phyloP scores from a whole-genome alignment of 2,797 vertebrate genomes.

The Scarus forsteni region DNA sequence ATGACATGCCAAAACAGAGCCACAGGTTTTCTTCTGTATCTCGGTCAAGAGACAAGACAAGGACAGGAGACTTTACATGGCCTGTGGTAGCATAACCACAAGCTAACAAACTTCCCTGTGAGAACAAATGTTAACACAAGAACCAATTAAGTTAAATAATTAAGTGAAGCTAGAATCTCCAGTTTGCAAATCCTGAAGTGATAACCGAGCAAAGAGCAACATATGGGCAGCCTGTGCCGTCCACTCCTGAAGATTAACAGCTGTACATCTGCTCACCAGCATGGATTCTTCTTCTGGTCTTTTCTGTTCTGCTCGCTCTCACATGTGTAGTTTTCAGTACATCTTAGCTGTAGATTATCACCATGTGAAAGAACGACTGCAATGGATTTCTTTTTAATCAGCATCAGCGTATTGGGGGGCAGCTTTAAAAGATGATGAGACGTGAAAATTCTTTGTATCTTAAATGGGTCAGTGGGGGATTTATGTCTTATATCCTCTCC shows the following conservation, averaged over 20 bases:
- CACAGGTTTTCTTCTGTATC: too few species aligned
- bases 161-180: slow-evolving; percentile 1
- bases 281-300: not conserved
- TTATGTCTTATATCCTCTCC: slow-evolving; percentile 44
- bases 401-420: slow-evolving; percentile 1
- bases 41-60: too few species aligned
- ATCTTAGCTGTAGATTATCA: not conserved
- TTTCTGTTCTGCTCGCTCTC: not conserved
- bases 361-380: not conserved
- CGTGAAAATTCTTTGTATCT: slow-evolving; percentile 48
- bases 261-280: slow-evolving; percentile 25
- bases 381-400: slow-evolving; percentile 36
- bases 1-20: too few species aligned
- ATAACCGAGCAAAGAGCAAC: slow-evolving; percentile 1
- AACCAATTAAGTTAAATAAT: not conserved
- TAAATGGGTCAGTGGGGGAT: slow-evolving; percentile 61
- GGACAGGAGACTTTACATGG: too few species aligned
- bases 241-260: slow-evolving; percentile 26
- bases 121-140: not conserved
- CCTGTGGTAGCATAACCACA: too few species aligned
- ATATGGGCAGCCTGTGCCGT: slow-evolving; percentile 1
- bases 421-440: slow-evolving; percentile 54
- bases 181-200: not conserved
- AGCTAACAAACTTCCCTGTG: too few species aligned
- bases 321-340: not conserved